Evolutionary conservation across 2,113 vertebrate genomes (phyloP), one percentile per base, ranked within the genome.

Genomic region (Myotis davidii): DNA sequence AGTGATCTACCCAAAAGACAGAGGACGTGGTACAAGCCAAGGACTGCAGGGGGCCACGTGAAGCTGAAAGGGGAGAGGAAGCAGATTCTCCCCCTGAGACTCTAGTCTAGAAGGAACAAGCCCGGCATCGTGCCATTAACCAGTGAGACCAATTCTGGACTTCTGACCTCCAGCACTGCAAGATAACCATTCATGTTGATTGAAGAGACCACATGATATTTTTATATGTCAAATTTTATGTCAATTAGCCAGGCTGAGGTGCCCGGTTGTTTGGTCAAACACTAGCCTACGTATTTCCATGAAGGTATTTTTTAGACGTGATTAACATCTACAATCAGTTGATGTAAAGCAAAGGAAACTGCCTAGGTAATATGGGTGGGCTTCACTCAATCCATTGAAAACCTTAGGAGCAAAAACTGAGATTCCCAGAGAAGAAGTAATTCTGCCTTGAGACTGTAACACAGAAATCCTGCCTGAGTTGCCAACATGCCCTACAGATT

Each of bases 381-480:
- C 6, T 42, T 88, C 16, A 16, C 6, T 17, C 54, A 54, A 39
- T 61, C 48, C 59, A 14, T 7, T 45, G 64, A 96, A 20, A 20
- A 10, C 64, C 23, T 54, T 20, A 54, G 52, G 32, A 59, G 14
- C 39, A 54, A 88, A 84, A 92, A 6, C 52, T 39, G 27, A 87
- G 34, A 50, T 23, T 88, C 64, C 50, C 50, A 91, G 85, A 82
- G 52, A 83, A 93, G 65, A 86, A 54, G 12, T 10, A 70, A 72
- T 42, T 87, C 45, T 67, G 56, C 61, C 67, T 81, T 67, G 81
- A 70, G 67, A 29, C 32, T 54, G 0, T 52, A 45, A 74, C 34
- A 37, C 2, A 45, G 70, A 67, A 79, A 88, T 17, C 67, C 50
- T n/a, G 45, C 59, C 79, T 65, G 42, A 64, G 45, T 23, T 83